These are phyloP conservation scores for Cetonia aurata DNA, from an alignment of 2,888 invertebrate genomes.

Conservation along the genomic window DNA sequence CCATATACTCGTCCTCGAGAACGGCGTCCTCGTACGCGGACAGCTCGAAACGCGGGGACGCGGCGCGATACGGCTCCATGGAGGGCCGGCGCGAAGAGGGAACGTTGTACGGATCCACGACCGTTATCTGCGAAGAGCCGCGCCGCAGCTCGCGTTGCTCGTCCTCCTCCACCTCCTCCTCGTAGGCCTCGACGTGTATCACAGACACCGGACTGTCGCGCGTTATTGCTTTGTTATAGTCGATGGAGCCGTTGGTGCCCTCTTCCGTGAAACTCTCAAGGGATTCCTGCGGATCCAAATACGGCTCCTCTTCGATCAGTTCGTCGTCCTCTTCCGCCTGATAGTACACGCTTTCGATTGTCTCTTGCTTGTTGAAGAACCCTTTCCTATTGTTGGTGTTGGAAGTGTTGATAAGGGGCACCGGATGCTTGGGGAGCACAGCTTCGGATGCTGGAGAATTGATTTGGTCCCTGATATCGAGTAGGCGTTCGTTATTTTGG, in stretches of 20 bases:
- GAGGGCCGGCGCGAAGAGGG: conserved; percentile 51
- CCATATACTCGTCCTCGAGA: conserved; percentile 32
- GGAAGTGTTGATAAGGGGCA: conserved; percentile 38
- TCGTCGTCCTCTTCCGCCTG: conserved; percentile 48
- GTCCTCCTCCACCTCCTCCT: conserved; percentile 59
- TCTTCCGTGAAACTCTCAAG: conserved; percentile 68
- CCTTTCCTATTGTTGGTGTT: conserved; percentile 58
- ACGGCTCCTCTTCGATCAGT: conserved; percentile 47
- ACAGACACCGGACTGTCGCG: conserved; percentile 67
- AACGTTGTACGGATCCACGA: conserved; percentile 69
- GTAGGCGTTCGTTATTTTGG: background rate
- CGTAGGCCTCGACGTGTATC: conserved; percentile 64
- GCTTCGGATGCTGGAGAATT: conserved; percentile 51
- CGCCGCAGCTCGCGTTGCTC: conserved; percentile 60
- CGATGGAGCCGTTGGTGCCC: conserved; percentile 58
- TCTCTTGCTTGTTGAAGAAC: conserved; percentile 68
- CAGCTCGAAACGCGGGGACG: conserved; percentile 65
- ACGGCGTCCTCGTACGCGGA: conserved; percentile 35
- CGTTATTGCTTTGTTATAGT: conserved; percentile 61
- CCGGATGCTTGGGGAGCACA: conserved; percentile 56
- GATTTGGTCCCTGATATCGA: conserved; percentile 56
- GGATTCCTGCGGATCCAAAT: conserved; percentile 63
- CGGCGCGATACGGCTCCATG: conserved; percentile 58
- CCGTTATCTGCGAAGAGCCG: conserved; percentile 66
- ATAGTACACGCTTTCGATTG: conserved; percentile 62